Evolutionary conservation across 2,113 vertebrate species (phyloP).

Genomic region (Anguilla japonica): DNA sequence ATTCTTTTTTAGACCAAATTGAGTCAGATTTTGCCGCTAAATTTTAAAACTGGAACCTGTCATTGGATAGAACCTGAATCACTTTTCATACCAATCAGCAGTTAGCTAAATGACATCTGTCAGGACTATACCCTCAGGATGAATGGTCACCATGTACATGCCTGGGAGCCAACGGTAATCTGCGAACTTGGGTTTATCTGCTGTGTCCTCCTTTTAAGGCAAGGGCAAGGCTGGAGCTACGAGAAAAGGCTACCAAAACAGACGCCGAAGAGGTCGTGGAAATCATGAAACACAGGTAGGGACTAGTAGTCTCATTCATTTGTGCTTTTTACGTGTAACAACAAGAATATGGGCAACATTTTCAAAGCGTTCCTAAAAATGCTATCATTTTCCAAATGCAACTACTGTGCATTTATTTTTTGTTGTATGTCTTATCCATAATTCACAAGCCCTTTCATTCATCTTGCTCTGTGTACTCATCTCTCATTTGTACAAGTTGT

Average conservation of each 20-base stretch:
- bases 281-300: slow-evolving; percentile 97
- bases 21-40: too few relatives aligned
- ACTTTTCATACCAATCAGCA: background rate
- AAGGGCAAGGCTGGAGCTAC: slow-evolving; percentile 88
- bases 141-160: background rate
- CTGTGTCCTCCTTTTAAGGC: slow-evolving; percentile 70
- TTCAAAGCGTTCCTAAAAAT: background rate
- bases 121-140: background rate
- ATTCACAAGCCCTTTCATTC: background rate
- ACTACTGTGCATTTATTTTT: background rate
- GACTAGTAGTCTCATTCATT: background rate
- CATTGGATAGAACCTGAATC: background rate
- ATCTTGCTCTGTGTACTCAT: background rate
- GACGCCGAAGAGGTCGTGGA: slow-evolving; percentile 96
- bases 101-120: background rate
- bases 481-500: background rate
- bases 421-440: background rate
- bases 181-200: background rate
- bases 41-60: too few relatives aligned
- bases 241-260: slow-evolving; percentile 83
- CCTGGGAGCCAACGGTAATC: background rate
- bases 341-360: background rate
- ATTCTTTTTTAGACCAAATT: too few relatives aligned
- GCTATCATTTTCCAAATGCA: background rate
- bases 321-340: background rate